phyloP scores from a whole-genome alignment of 1,140 invertebrate genomes.

The Micrasema minimum region DNA sequence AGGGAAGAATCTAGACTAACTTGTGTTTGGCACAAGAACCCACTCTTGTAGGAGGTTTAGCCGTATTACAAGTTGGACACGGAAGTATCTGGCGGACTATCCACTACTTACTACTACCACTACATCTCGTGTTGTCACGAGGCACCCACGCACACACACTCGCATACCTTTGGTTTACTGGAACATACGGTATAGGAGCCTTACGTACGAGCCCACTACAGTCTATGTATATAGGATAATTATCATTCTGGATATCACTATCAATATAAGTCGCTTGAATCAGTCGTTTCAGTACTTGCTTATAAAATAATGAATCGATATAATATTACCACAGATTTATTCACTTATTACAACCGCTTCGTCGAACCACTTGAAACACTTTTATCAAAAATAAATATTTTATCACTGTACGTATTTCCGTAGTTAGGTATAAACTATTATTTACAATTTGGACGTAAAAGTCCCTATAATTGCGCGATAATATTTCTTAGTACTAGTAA shows the following conservation, averaged over 20 bases:
- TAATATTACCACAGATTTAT: conserved; percentile 26
- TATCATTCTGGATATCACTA: conserved; percentile 7
- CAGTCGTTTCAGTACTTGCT: conserved; percentile 19
- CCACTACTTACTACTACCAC: too few species aligned
- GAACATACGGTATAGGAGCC: neutral
- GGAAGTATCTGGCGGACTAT: too few species aligned
- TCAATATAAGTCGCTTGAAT: conserved; percentile 16
- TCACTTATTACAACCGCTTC: conserved; percentile 12
- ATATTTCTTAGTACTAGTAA: neutral
- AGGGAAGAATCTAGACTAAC: neutral
- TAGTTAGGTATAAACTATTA: neutral
- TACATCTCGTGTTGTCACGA: neutral
- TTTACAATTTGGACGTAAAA: neutral
- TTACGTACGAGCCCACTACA: neutral
- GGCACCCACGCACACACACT: conserved; percentile 6
- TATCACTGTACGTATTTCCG: conserved; percentile 5
- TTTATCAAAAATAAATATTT: conserved; percentile 35
- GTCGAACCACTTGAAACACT: conserved; percentile 10
- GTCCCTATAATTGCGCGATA: neutral
- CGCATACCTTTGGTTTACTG: conserved; percentile 28
- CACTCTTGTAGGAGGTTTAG: neutral
- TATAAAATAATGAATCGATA: conserved; percentile 7
- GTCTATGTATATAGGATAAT: neutral
- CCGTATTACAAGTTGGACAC: neutral
- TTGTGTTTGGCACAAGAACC: conserved; percentile 24